Evolutionary conservation across 2,888 invertebrate species (phyloP).

Genomic region (Podabrus alpinus): DNA sequence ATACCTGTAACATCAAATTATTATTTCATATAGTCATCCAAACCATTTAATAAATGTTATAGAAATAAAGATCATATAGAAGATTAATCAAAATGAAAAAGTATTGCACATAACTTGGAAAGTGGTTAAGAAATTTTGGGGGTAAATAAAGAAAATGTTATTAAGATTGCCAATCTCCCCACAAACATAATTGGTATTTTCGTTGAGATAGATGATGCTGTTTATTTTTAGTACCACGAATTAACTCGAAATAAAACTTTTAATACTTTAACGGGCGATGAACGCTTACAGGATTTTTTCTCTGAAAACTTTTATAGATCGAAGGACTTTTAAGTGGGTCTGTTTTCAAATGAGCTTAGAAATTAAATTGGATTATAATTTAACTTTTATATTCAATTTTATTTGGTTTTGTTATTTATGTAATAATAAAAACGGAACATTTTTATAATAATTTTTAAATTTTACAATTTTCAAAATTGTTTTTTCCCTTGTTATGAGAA

Average conservation of each 20-base stretch:
- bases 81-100: not conserved
- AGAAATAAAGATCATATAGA: not conserved
- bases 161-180: not conserved
- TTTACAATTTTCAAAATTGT: not conserved
- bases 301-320: not conserved
- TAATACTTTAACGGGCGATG: not conserved
- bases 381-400: not conserved
- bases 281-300: not conserved
- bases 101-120: not conserved
- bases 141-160: not conserved
- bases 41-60: not conserved
- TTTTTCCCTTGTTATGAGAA: not conserved
- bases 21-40: not conserved
- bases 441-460: not conserved
- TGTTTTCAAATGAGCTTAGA: not conserved
- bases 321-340: not conserved
- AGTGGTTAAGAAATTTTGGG: not conserved
- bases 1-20: not conserved
- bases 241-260: not conserved
- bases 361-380: not conserved
- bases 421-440: not conserved
- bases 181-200: not conserved
- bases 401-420: not conserved
- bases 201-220: not conserved
- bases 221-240: not conserved